These are phyloP conservation scores for Phallusia fumigata DNA, from an alignment of 23 tunicate species.

Conservation along the genomic window DNA sequence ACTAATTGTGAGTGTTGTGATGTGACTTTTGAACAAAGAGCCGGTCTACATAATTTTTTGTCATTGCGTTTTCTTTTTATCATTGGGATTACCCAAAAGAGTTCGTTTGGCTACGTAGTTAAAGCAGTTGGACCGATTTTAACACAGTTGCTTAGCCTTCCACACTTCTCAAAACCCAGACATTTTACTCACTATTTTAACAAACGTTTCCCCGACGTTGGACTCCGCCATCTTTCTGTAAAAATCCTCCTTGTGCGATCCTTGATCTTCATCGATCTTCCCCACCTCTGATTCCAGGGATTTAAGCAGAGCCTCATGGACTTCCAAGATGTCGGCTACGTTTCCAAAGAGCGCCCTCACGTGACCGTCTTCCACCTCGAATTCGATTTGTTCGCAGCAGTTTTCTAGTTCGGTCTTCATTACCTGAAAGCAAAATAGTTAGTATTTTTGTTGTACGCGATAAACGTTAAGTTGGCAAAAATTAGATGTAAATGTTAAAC, in stretches of 20 bases:
- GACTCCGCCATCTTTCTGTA: not conserved
- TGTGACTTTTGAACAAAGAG: too few relatives aligned
- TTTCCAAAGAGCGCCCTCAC: constrained; percentile 80
- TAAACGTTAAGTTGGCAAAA: too few relatives aligned
- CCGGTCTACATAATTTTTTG: too few relatives aligned
- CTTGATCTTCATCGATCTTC: not conserved
- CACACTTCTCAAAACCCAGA: not conserved
- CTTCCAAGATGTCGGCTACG: constrained; percentile 37
- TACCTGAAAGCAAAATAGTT: constrained; percentile 15
- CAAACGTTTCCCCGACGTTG: constrained; percentile 36
- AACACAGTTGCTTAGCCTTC: too few relatives aligned
- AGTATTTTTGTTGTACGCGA: too few relatives aligned
- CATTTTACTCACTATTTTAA: constrained; percentile 28
- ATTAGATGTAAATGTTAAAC: too few relatives aligned
- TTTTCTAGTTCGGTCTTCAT: constrained; percentile 55
- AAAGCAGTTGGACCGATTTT: too few relatives aligned
- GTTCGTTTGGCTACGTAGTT: too few relatives aligned
- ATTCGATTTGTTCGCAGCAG: constrained; percentile 77
- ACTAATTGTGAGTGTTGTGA: too few relatives aligned
- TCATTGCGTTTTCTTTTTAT: too few relatives aligned
- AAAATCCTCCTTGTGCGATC: not conserved
- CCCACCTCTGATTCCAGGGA: constrained; percentile 17
- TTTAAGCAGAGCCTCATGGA: constrained; percentile 17
- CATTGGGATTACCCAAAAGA: too few relatives aligned
- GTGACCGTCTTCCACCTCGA: constrained; percentile 85